Evolutionary conservation across 2,888 invertebrate species (phyloP).

Genomic region (Azorinus chamasolen): DNA sequence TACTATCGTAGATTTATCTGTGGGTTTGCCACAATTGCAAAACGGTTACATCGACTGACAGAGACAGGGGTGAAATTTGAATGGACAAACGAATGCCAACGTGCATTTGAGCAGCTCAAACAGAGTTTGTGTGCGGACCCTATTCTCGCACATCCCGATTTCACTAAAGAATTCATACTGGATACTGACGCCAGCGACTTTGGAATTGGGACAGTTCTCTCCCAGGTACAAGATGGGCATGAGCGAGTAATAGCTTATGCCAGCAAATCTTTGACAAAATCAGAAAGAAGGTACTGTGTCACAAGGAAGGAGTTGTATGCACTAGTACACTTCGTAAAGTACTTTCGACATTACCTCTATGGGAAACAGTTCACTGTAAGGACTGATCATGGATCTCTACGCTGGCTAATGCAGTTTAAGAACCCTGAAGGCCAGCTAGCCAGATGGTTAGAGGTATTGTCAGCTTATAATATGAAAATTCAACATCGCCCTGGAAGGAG

Average conservation of each 20-base stretch:
- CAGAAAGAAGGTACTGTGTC: constrained; percentile 44
- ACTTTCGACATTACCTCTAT: constrained; percentile 63
- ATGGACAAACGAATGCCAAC: constrained; percentile 18
- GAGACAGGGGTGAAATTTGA: constrained; percentile 14
- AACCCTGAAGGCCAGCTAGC: constrained; percentile 36
- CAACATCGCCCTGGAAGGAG: constrained; percentile 40
- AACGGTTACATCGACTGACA: constrained; percentile 20
- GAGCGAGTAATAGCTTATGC: constrained; percentile 31
- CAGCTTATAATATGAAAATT: constrained; percentile 36
- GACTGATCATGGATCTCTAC: constrained; percentile 61
- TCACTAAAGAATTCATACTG: constrained; percentile 26
- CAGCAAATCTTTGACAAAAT: constrained; percentile 14
- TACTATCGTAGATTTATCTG: constrained; percentile 31
- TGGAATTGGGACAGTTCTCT: constrained; percentile 30
- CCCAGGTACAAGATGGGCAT: constrained; percentile 7
- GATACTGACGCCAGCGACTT: constrained; percentile 37
- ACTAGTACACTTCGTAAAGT: constrained; percentile 49
- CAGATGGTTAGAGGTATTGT: constrained; percentile 33
- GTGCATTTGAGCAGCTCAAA: constrained; percentile 15
- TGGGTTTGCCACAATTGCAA: constrained; percentile 25
- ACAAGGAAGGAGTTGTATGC: constrained; percentile 56
- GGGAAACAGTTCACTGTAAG: constrained; percentile 45
- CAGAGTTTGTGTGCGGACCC: constrained; percentile 7
- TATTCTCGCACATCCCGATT: constrained; percentile 23
- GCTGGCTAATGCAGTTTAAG: constrained; percentile 46